Base-by-base conservation (phyloP, 2,113 vertebrate genomes). In the Sceloporus undulatus region DNA sequence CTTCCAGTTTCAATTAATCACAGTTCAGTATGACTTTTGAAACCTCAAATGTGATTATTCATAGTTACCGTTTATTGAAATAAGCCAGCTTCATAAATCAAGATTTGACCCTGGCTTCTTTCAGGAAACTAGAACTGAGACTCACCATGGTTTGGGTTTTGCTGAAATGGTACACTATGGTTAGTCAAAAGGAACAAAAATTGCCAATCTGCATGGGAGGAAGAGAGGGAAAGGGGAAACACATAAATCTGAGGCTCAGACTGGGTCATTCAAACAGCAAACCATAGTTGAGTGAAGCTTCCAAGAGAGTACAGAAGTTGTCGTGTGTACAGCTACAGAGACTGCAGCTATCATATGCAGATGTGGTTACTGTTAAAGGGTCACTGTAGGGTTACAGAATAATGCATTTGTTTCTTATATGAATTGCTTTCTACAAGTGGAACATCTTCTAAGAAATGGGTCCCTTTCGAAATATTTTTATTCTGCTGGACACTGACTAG, bases 281-380 rank as follows among this genome's bases (percentile, higher is more conserved):
- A 70, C 68, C 23, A 27, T 70, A 70, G 29, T 84, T 71, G 52
- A 84, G 29, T 52, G 38, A 25, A 83, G 23, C 68, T 25, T 52
- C 18, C 48, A 70, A 42, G 65, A 83, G 65, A 42, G 52, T 52
- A 66, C 56, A 85, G 86, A 91, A 89, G 88, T 92, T 92, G 90
- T 79, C 90, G 75, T 79, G 54, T 34, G 27, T 77, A 89, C 68
- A 70, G 27, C 48, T 71, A 27, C 73, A 90, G 42, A 52, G 54
- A 75, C 48, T 87, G 86, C 90, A 90, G 89, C 90, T 93, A 91
- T 79, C 88, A 80, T 85, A 71, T 38, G 38, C 77, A 87, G 78
- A 86, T 70, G 56, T 94, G 90, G 87, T 88, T 65, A 76, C 84
- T 89, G 74, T 79, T 93, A 66, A 52, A 92, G 84, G 74, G 79